Conservation (phyloP, 2,888 invertebrate species). For the Caenorhabditis angaria region DNA sequence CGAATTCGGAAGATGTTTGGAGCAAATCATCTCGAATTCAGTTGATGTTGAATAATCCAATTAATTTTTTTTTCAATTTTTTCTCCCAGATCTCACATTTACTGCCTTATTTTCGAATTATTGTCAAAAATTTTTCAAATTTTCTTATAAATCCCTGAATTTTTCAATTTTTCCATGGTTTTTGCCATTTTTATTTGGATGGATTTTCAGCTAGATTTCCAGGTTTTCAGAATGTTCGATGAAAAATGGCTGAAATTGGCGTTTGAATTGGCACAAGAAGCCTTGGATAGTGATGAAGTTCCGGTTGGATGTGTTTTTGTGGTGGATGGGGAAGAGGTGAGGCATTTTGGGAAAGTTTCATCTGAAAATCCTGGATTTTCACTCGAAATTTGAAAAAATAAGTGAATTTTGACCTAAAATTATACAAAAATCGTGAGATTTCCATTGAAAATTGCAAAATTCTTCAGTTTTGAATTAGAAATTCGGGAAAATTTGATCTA, state of each 20-base stretch:
- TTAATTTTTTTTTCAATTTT: no score
- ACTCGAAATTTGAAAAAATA: conserved; percentile 1
- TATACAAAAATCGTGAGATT: no score
- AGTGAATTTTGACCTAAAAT: background rate
- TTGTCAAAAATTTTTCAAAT: no score
- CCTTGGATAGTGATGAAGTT: conserved; percentile 85
- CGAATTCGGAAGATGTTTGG: conserved; percentile 92
- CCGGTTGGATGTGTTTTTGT: conserved; percentile 95
- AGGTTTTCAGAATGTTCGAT: background rate
- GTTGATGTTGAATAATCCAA: conserved; percentile 6
- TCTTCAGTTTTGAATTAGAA: no score
- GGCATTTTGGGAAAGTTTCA: no score
- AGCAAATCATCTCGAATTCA: conserved; percentile 86
- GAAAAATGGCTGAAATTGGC: conserved; percentile 51
- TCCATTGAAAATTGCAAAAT: no score
- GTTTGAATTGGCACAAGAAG: conserved; percentile 79
- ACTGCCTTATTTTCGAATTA: no score
- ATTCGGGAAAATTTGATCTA: no score
- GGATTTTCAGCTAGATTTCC: background rate
- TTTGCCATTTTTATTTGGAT: background rate
- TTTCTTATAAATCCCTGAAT: no score
- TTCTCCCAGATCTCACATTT: no score
- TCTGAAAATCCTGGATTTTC: background rate
- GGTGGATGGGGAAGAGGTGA: conserved; percentile 52
- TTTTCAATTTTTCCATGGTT: no score